Evolutionary conservation across 1,140 invertebrate genomes (phyloP).

Genomic region (Piezodorus guildinii): DNA sequence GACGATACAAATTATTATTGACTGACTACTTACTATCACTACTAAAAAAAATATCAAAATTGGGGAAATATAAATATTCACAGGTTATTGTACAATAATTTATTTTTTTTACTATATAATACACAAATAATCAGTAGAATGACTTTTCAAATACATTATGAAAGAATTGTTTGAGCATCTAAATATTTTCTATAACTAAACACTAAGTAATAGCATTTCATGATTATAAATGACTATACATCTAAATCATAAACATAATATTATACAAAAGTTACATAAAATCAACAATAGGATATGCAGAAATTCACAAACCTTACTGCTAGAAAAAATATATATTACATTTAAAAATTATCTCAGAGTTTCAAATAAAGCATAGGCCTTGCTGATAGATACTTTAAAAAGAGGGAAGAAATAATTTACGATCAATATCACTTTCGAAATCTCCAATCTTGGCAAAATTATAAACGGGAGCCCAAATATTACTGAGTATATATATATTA

Average conservation of each 20-base stretch:
- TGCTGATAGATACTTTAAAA: slow-evolving; percentile 1
- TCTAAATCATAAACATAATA: slow-evolving; percentile 13
- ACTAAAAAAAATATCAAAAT: too few relatives aligned
- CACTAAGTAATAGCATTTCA: slow-evolving; percentile 8
- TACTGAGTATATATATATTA: not conserved
- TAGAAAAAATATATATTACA: slow-evolving; percentile 13
- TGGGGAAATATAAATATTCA: not conserved
- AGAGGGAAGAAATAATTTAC: slow-evolving; percentile 3
- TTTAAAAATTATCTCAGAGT: slow-evolving; percentile 6
- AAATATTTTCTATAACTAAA: slow-evolving; percentile 11
- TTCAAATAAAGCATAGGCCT: slow-evolving; percentile 14
- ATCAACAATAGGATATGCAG: slow-evolving; percentile 12
- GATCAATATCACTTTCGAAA: not conserved
- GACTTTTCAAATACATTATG: slow-evolving; percentile 6
- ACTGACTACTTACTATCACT: too few relatives aligned
- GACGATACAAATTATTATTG: too few relatives aligned
- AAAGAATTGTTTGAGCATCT: slow-evolving; percentile 12
- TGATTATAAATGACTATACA: not conserved
- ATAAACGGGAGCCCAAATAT: not conserved
- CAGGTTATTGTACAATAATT: slow-evolving; percentile 5
- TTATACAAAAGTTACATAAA: slow-evolving; percentile 2
- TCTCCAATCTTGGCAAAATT: not conserved
- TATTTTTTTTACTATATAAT: slow-evolving; percentile 12
- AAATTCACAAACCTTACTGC: slow-evolving; percentile 12
- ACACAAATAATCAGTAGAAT: slow-evolving; percentile 14